These are phyloP conservation scores for Oligia strigilis DNA, from an alignment of 2,888 invertebrate species.

Conservation along the genomic window DNA sequence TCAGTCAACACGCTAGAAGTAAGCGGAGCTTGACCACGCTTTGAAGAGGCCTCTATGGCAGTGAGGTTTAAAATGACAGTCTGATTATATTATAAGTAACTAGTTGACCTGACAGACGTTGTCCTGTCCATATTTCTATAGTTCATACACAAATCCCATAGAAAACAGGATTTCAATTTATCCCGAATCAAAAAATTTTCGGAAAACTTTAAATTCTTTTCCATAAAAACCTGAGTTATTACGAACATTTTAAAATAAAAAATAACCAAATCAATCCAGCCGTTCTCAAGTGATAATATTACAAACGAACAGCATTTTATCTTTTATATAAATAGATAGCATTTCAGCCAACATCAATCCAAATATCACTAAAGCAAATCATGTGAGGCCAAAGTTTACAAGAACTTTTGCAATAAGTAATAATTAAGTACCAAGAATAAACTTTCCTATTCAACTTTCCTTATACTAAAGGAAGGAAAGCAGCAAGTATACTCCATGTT, in stretches of 20 bases:
- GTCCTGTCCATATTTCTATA: background rate
- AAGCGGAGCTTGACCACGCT: background rate
- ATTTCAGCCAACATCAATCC: background rate
- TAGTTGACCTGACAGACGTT: background rate
- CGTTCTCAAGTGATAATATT: background rate
- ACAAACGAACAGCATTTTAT: background rate
- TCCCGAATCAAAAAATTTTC: background rate
- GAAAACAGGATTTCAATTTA: background rate
- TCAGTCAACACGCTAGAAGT: background rate
- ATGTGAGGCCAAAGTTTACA: background rate
- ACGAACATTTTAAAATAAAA: background rate
- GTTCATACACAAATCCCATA: background rate
- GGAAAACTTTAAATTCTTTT: background rate
- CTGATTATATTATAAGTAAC: background rate
- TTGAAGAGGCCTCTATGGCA: too few relatives aligned
- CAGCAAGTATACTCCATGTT: slow-evolving; percentile 20
- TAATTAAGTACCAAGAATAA: slow-evolving; percentile 21
- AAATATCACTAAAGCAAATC: slow-evolving; percentile 4
- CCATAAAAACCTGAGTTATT: background rate
- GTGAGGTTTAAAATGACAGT: background rate
- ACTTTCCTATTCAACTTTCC: slow-evolving; percentile 14
- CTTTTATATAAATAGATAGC: too few relatives aligned
- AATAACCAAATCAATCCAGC: background rate
- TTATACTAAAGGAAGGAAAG: background rate
- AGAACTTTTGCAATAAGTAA: slow-evolving; percentile 21